Evolutionary conservation across 1,140 invertebrate genomes (phyloP).

Genomic region (Drosophila azteca): DNA sequence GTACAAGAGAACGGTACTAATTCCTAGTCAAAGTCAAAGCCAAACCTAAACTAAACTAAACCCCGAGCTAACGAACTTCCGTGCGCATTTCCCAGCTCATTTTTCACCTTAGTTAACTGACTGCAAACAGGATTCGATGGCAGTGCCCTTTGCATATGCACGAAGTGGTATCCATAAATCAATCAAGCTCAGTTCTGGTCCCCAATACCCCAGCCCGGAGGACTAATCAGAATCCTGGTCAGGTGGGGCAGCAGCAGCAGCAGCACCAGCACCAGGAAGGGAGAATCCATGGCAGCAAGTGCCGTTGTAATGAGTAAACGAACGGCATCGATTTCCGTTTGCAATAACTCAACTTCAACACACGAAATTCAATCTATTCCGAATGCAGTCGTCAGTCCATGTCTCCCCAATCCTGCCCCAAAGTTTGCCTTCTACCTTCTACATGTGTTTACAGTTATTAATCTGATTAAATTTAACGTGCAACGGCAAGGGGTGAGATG

Average conservation of each 20-base stretch:
- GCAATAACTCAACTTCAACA: slow-evolving; percentile 73
- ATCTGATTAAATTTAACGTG: slow-evolving; percentile 76
- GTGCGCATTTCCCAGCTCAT: slow-evolving; percentile 54
- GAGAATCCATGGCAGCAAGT: slow-evolving; percentile 7
- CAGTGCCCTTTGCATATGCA: slow-evolving; percentile 25
- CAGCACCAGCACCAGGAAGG: too few species aligned
- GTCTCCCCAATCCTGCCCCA: neutral
- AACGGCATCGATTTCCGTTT: slow-evolving; percentile 75
- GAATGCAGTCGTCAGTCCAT: neutral
- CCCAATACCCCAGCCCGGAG: neutral
- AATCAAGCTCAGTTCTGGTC: slow-evolving; percentile 39
- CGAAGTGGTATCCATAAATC: slow-evolving; percentile 43
- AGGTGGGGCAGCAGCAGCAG: neutral
- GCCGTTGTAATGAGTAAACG: slow-evolving; percentile 62
- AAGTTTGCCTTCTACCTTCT: neutral
- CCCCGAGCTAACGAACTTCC: slow-evolving; percentile 17
- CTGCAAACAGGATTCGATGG: slow-evolving; percentile 43
- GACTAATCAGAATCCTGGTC: slow-evolving; percentile 41
- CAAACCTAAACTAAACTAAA: slow-evolving; percentile 1
- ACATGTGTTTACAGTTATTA: slow-evolving; percentile 76
- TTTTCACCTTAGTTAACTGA: slow-evolving; percentile 58
- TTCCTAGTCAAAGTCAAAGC: neutral
- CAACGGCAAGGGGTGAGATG: slow-evolving; percentile 6
- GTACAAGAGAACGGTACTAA: neutral
- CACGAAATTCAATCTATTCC: slow-evolving; percentile 65